Base-by-base conservation (phyloP, 2,888 invertebrate genomes). In the Bibio marci region DNA sequence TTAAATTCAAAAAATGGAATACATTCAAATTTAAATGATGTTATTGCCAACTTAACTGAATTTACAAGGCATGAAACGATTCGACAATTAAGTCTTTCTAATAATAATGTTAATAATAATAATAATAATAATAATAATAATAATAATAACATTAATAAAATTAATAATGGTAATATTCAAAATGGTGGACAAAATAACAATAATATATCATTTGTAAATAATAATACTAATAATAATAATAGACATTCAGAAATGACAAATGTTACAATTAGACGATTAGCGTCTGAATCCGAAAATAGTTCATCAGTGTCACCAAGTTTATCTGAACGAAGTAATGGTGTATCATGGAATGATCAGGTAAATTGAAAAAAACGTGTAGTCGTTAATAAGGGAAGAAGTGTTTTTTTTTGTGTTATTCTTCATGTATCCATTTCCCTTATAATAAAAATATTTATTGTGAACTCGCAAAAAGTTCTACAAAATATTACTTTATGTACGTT, bases 261-360 rank as follows among this genome's bases (percentile, higher is more conserved):
- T 32, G 30, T 22, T 26, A 37, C 38, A 15, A 37, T 34, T 31
- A 38, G 45, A 40, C 46, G 46, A 30, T 44, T 48, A 39, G 33
- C 41, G 42, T 47, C 48, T 41, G 48, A 48, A 44, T 48, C 47
- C 22, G 48, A 48, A 41, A 47, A 50, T 39, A 50, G 49, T 43
- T 49, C 49, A 45, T 50, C 50, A 28, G 47, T 50, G 37, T 49
- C 50, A 41, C 49, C 50, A 39, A 48, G 50, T 45, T 41, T 49
- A 43, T 51, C 50, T 35, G 50, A 51, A 40, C 43, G 48, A 46
- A 51, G 50, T 41, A 49, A 49, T 45, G 44, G 45, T 31, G 39
- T 45, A 19, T 43, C 48, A 17, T 51, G 50, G 50, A 46, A 45
- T 44, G 49, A 50, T 39, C 50, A 51, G 50, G 50, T 51, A 49